Evolutionary conservation across 2,113 vertebrate species (phyloP).

Genomic region (Cinclus mexicanus): DNA sequence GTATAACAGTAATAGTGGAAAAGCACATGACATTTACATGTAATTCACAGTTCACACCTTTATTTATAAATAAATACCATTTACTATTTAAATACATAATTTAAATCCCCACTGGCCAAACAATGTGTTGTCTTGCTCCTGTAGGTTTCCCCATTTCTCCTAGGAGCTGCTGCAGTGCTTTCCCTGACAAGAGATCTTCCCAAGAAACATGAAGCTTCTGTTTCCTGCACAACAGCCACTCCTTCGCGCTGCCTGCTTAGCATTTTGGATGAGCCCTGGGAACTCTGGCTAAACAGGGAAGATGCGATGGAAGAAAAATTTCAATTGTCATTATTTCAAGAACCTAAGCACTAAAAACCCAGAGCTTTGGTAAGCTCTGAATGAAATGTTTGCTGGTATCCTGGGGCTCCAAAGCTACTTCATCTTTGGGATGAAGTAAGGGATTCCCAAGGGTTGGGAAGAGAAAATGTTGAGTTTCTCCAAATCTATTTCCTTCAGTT

Average conservation of each 20-base stretch:
- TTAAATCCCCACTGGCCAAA: background rate
- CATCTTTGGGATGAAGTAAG: background rate
- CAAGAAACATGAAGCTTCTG: background rate
- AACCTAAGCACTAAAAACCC: background rate
- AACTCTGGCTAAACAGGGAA: background rate
- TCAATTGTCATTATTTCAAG: background rate
- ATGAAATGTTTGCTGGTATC: background rate
- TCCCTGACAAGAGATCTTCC: background rate
- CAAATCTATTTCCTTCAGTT: background rate
- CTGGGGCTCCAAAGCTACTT: background rate
- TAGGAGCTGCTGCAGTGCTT: background rate
- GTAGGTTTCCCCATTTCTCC: background rate
- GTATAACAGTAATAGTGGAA: background rate
- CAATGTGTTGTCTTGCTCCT: background rate
- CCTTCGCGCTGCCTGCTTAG: background rate
- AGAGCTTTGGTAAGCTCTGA: background rate
- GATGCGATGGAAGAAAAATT: constrained; percentile 19
- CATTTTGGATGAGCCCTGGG: background rate
- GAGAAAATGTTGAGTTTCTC: background rate
- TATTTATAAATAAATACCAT: background rate
- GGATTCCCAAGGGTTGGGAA: background rate
- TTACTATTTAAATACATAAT: background rate
- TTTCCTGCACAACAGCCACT: background rate
- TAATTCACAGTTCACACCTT: background rate
- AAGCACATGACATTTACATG: background rate